A percentile compares a stretch with the other conserved stretches of the same genome.
These are phyloP conservation scores for Pseudocheirus occidentalis DNA, from an alignment of 2,797 vertebrate species.

Conservation along the genomic window DNA sequence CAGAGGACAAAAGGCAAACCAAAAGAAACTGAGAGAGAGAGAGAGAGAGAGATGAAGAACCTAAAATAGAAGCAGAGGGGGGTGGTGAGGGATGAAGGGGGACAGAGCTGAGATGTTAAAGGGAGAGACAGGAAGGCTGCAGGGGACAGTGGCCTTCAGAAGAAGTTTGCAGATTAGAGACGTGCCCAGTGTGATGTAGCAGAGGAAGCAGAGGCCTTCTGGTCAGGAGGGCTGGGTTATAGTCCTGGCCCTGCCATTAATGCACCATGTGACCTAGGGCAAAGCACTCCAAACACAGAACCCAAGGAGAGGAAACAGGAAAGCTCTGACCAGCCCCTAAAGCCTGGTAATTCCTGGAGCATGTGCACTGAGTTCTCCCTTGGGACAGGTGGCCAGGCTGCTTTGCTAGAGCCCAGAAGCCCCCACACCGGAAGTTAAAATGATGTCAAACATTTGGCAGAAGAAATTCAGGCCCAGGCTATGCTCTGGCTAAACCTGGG, in stretches of 20 bases:
- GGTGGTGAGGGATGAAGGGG: background rate
- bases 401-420: background rate
- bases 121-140: background rate
- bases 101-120: background rate
- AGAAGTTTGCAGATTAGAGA: background rate
- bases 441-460: background rate
- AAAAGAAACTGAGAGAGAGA: background rate
- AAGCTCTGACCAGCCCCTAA: background rate
- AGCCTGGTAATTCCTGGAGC: background rate
- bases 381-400: background rate
- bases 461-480: background rate
- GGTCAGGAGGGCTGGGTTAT: background rate
- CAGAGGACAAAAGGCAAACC: background rate
- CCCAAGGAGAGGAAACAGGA: background rate
- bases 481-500: background rate
- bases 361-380: rapidly evolving
- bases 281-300: background rate
- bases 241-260: background rate
- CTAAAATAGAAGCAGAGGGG: background rate
- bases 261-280: background rate
- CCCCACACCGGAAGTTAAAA: background rate
- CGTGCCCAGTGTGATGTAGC: background rate
- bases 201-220: background rate
- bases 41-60: background rate
- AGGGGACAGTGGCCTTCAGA: background rate